Conservation (phyloP, 2,113 vertebrate species). For the Indri indri region DNA sequence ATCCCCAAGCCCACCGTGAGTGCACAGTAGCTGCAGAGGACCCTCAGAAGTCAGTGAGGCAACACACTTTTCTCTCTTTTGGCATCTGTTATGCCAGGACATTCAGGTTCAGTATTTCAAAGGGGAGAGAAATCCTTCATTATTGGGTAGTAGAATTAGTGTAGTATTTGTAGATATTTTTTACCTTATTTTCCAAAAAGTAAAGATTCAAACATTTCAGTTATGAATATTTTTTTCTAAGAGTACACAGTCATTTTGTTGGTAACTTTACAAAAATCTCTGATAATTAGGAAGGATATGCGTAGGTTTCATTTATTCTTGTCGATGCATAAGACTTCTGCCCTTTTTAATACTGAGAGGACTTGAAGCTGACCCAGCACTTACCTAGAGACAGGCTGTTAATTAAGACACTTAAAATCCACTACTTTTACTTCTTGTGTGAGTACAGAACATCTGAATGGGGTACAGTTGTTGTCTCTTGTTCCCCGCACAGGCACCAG, state of each 20-base stretch:
- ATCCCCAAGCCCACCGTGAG: background rate
- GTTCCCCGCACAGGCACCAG: conserved; percentile 88
- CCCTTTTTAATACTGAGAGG: background rate
- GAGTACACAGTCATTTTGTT: conserved; percentile 13
- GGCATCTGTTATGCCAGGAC: background rate
- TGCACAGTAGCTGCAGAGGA: background rate
- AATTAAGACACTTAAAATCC: conserved; percentile 1
- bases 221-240: conserved; percentile 36
- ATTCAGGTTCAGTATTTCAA: background rate
- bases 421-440: background rate
- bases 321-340: background rate
- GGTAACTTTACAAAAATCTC: background rate
- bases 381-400: background rate
- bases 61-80: background rate
- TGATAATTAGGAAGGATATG: background rate
- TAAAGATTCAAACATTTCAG: conserved; percentile 4
- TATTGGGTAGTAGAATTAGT: background rate
- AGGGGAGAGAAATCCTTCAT: background rate
- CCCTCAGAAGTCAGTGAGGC: background rate
- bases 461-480: background rate
- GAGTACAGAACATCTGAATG: background rate
- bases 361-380: background rate
- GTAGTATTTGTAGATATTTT: conserved; percentile 22
- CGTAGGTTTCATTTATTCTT: conserved; percentile 22
- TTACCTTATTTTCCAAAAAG: background rate